A percentile compares a stretch with the other conserved stretches of the same genome.
Conservation (phyloP, 2,113 vertebrate genomes). For the Onychorhynchus coronatus region DNA sequence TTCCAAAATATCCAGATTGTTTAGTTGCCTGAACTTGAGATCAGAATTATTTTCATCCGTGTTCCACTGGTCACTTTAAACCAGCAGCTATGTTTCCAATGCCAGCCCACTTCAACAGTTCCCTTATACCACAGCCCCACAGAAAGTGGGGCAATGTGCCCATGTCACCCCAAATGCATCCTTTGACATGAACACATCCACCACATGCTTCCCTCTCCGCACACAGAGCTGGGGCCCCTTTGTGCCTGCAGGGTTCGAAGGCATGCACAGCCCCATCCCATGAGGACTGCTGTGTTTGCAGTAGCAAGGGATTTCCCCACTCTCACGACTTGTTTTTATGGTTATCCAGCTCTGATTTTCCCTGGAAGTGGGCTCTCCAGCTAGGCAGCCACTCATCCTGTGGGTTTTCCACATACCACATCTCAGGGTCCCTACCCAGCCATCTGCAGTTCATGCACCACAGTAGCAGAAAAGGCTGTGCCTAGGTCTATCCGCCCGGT, state of each 20-base stretch:
- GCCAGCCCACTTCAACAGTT: not conserved
- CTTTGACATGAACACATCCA: rapidly evolving
- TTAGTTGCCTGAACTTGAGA: not conserved
- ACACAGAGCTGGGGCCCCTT: not conserved
- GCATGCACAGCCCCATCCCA: not conserved
- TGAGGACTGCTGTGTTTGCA: not conserved
- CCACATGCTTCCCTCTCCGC: not conserved
- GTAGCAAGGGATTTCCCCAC: not conserved
- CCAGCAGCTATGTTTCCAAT: not conserved
- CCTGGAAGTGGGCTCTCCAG: not conserved
- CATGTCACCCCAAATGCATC: not conserved
- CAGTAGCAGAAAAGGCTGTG: not conserved
- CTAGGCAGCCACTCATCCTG: not conserved
- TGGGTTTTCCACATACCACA: not conserved
- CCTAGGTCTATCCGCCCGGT: not conserved
- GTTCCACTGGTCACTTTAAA: not conserved
- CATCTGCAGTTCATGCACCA: rapidly evolving
- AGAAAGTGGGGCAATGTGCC: not conserved
- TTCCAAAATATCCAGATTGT: not conserved
- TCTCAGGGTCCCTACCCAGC: too few relatives aligned
- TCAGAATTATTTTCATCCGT: not conserved
- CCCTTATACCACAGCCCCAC: not conserved
- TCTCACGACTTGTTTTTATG: not conserved
- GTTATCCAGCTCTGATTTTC: not conserved
- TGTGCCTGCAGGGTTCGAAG: rapidly evolving